phyloP scores from a whole-genome alignment of 2,888 invertebrate species.

The Maniola hyperantus region DNA sequence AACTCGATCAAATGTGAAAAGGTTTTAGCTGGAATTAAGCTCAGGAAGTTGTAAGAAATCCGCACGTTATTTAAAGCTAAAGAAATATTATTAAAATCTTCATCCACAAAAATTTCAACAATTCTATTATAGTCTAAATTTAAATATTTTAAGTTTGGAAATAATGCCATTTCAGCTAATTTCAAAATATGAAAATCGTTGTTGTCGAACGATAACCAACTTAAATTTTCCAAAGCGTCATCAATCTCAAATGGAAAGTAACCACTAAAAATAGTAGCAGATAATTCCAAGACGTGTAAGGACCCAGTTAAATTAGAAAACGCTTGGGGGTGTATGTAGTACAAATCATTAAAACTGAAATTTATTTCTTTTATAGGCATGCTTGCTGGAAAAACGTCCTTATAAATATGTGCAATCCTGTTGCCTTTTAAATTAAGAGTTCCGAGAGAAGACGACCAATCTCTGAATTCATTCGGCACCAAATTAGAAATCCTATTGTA shows the following conservation, averaged over 20 bases:
- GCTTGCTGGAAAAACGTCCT: slow-evolving; percentile 87
- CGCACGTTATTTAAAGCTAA: slow-evolving; percentile 89
- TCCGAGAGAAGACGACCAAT: slow-evolving; percentile 90
- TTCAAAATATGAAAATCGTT: slow-evolving; percentile 91
- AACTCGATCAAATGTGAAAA: slow-evolving; percentile 88
- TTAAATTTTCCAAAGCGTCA: slow-evolving; percentile 87
- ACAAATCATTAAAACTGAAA: slow-evolving; percentile 94
- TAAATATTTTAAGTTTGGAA: slow-evolving; percentile 88
- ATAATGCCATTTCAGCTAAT: slow-evolving; percentile 86
- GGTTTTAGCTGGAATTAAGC: slow-evolving; percentile 85
- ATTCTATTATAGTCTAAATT: slow-evolving; percentile 94
- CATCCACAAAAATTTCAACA: slow-evolving; percentile 85
- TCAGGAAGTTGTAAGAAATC: slow-evolving; percentile 91
- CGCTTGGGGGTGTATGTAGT: slow-evolving; percentile 90
- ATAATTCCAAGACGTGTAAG: slow-evolving; percentile 92
- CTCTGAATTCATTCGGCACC: slow-evolving; percentile 88
- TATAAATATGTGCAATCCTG: slow-evolving; percentile 88
- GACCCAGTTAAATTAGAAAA: slow-evolving; percentile 89
- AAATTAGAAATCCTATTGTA: slow-evolving; percentile 93
- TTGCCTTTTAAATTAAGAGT: slow-evolving; percentile 93
- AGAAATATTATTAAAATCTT: slow-evolving; percentile 87
- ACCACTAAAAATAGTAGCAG: slow-evolving; percentile 92
- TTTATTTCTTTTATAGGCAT: slow-evolving; percentile 92
- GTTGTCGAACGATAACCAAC: slow-evolving; percentile 93
- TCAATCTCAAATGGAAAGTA: slow-evolving; percentile 90